Evolutionary conservation across 1,140 invertebrate species (phyloP).

Genomic region (Drosophila repleta): DNA sequence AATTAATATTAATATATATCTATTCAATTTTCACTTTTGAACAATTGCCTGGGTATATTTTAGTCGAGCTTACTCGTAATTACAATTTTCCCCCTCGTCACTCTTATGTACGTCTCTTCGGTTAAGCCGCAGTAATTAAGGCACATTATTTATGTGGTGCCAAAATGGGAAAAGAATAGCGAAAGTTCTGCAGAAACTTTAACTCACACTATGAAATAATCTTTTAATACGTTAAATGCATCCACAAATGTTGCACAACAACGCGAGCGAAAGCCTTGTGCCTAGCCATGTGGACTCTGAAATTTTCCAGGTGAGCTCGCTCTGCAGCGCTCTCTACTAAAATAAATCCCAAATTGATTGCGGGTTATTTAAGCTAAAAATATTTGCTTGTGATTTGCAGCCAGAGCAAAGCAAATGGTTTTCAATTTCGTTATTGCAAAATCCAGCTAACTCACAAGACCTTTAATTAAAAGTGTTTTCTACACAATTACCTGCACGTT

Average conservation of each 20-base stretch:
- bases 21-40: no score
- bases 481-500: constrained; percentile 11
- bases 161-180: constrained; percentile 36
- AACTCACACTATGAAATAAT: constrained; percentile 2
- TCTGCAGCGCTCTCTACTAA: constrained; percentile 3
- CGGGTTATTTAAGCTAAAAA: constrained; percentile 3
- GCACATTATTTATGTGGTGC: constrained; percentile 60
- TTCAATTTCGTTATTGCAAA: constrained; percentile 13
- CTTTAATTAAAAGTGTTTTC: constrained; percentile 1
- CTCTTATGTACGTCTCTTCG: constrained; percentile 22
- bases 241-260: constrained; percentile 9
- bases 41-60: not conserved
- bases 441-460: not conserved
- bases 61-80: not conserved
- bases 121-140: constrained; percentile 72
- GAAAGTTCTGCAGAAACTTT: constrained; percentile 49
- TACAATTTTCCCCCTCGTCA: not conserved
- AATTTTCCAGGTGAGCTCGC: constrained; percentile 19
- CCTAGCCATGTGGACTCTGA: constrained; percentile 10
- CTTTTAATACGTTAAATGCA: constrained; percentile 32
- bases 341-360: constrained; percentile 11
- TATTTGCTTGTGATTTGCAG: constrained; percentile 15
- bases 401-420: constrained; percentile 11
- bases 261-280: not conserved
- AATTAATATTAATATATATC: no score